A percentile compares a stretch with the other conserved stretches of the same genome.
Evolutionary conservation across 2,113 vertebrate species (phyloP).

Genomic region (Argyrosomus japonicus): DNA sequence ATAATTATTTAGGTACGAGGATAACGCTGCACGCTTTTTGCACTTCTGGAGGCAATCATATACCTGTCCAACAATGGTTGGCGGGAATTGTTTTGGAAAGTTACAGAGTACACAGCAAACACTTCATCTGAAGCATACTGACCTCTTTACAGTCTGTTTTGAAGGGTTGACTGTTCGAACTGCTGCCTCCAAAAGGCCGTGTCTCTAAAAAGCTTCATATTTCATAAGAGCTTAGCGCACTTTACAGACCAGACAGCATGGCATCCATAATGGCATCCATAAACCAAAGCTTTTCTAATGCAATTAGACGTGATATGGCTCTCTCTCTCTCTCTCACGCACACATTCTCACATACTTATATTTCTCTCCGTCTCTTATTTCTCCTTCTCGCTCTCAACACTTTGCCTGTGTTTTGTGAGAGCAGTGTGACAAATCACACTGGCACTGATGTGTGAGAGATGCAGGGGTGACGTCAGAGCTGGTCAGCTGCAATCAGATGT

Average conservation of each 20-base stretch:
- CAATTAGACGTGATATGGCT: neutral
- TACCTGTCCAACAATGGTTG: neutral
- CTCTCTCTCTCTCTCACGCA: neutral
- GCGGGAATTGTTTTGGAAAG: neutral
- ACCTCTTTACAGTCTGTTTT: neutral
- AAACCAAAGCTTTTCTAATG: conserved; percentile 30
- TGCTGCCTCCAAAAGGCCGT: neutral
- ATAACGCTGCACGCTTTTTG: neutral
- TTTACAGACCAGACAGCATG: neutral
- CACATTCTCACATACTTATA: neutral
- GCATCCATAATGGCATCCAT: conserved; percentile 22
- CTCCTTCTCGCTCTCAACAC: conserved; percentile 33
- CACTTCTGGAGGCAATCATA: neutral
- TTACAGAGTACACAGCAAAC: neutral
- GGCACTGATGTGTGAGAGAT: conserved; percentile 58
- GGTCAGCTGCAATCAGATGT: conserved; percentile 21
- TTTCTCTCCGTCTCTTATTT: conserved; percentile 8
- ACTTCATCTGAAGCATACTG: neutral
- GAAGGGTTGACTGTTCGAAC: neutral
- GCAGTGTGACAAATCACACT: conserved; percentile 58
- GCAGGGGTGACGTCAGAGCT: conserved; percentile 58
- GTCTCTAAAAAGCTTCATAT: conserved; percentile 1
- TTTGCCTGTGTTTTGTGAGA: conserved; percentile 39
- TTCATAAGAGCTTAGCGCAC: conserved; percentile 28
- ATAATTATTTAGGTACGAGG: neutral